These are phyloP conservation scores for Pungitius pungitius DNA, from an alignment of 2,113 vertebrate species.

Conservation along the genomic window DNA sequence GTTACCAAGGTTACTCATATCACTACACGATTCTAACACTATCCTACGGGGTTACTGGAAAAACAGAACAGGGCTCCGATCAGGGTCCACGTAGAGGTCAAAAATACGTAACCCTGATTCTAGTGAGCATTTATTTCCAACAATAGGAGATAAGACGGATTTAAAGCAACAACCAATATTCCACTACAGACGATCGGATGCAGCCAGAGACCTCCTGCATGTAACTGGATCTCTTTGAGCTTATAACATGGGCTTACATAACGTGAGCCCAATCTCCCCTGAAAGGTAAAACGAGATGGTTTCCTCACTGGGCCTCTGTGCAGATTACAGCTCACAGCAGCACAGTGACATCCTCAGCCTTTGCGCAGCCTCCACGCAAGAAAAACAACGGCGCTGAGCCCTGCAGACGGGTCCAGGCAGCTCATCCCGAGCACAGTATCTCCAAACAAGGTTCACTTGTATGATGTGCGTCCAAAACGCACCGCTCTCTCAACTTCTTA, in stretches of 20 bases:
- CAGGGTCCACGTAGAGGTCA: not conserved
- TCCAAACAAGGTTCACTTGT: conserved; percentile 40
- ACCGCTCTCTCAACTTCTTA: conserved; percentile 16
- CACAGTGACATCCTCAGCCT: conserved; percentile 1
- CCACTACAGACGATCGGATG: not conserved
- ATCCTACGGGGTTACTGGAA: not conserved
- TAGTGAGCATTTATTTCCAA: not conserved
- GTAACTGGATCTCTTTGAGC: not conserved
- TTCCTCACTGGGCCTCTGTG: conserved; percentile 18
- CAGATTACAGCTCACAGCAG: conserved; percentile 10
- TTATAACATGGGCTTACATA: not conserved
- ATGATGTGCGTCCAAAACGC: conserved; percentile 50
- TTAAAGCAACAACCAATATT: not conserved
- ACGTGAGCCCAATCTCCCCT: conserved; percentile 13
- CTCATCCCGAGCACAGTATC: not conserved
- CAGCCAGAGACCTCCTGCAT: not conserved
- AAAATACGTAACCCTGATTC: not conserved
- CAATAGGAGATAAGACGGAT: not conserved
- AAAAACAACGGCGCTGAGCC: conserved; percentile 1
- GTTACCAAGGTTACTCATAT: not conserved
- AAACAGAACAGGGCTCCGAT: no score
- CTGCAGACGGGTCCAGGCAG: not conserved
- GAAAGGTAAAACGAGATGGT: conserved; percentile 1
- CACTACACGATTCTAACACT: not conserved
- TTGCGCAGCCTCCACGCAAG: not conserved